These are phyloP conservation scores for Takifugu rubripes DNA, from an alignment of 2,797 vertebrate species.

Conservation along the genomic window DNA sequence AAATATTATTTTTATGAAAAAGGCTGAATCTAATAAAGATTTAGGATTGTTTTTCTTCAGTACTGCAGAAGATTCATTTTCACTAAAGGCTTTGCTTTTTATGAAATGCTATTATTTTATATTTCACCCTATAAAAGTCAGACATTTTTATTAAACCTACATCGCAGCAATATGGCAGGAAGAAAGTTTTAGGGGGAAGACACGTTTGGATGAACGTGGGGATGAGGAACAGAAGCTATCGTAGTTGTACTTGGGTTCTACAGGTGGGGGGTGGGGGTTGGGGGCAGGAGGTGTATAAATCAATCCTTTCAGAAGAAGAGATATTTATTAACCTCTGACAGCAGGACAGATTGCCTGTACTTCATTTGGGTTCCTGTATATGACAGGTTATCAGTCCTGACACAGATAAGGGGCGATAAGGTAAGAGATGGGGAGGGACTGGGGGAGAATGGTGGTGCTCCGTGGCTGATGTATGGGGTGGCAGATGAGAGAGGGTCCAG, in stretches of 20 bases:
- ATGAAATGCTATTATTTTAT: too few relatives aligned
- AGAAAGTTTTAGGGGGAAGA: too few relatives aligned
- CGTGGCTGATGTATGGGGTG: slow-evolving; percentile 65
- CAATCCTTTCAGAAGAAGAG: slow-evolving; percentile 62
- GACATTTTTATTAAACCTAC: too few relatives aligned
- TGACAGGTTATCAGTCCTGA: slow-evolving; percentile 73
- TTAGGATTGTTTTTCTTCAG: too few relatives aligned
- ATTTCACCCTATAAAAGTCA: too few relatives aligned
- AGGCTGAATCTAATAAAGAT: too few relatives aligned
- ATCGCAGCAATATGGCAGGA: too few relatives aligned
- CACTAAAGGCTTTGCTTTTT: too few relatives aligned
- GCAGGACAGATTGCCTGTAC: slow-evolving; percentile 56
- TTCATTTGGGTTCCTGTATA: slow-evolving; percentile 70
- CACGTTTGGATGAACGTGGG: slow-evolving; percentile 4
- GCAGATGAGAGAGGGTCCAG: slow-evolving; percentile 44
- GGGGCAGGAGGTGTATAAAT: slow-evolving; percentile 48
- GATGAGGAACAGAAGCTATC: neutral
- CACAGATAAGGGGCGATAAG: slow-evolving; percentile 36
- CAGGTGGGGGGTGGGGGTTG: slow-evolving; percentile 20
- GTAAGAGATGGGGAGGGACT: slow-evolving; percentile 39
- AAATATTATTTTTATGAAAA: too few relatives aligned
- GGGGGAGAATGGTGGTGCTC: slow-evolving; percentile 66
- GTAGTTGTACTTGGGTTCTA: slow-evolving; percentile 5
- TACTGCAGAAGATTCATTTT: too few relatives aligned
- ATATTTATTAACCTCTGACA: slow-evolving; percentile 65